Evolutionary conservation across 1,140 invertebrate genomes (phyloP), one percentile per base, ranked within the genome.

Genomic region (Nixonia krombeini): DNA sequence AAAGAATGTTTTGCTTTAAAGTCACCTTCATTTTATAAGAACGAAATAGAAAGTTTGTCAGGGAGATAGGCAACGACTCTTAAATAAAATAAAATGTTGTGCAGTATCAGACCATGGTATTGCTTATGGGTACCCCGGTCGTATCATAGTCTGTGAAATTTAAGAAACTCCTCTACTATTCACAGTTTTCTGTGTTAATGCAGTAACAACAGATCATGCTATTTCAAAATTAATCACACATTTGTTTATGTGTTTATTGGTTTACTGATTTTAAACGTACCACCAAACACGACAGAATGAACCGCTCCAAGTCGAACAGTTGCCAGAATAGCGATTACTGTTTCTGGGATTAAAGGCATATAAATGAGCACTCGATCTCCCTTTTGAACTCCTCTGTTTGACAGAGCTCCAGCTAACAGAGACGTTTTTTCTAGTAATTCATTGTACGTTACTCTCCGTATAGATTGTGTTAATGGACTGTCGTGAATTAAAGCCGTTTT

Each of bases 321-420:
- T 0, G 94, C 94, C 50, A 96, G 77, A 90, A 96, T 96, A 0
- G 94, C 90, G 18, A 96, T 88, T 18, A 96, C 88, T 0, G 93
- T 91, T 85, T 96, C 94, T 0, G 94, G 94, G 26, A 96, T 92
- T 4, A 96, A 86, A 0, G 95, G 95, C 94, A 97, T 96, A 78
- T 96, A 97, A 58, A 97, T 95, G 0, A 96, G 84, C 0, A 95
- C 94, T 0, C 89, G 82, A 62, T 94, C 92, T 0, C 95, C 94
- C 57, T 90, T 90, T 15, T 83, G 83, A 0, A 96, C 92, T 0
- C 94, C 94, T 31, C 93, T 78, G 4, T 87, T 86, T 0, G 88
- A 85, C 38, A 97, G 73, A 2, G 90, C 91, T 1, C 93, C 93
- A 1, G 95, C 94, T 26, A 97, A 74, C 31, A 88, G 80, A 0